These are phyloP conservation scores for Leptodactylus fallax DNA, from an alignment of 2,797 vertebrate species.

Conservation along the genomic window DNA sequence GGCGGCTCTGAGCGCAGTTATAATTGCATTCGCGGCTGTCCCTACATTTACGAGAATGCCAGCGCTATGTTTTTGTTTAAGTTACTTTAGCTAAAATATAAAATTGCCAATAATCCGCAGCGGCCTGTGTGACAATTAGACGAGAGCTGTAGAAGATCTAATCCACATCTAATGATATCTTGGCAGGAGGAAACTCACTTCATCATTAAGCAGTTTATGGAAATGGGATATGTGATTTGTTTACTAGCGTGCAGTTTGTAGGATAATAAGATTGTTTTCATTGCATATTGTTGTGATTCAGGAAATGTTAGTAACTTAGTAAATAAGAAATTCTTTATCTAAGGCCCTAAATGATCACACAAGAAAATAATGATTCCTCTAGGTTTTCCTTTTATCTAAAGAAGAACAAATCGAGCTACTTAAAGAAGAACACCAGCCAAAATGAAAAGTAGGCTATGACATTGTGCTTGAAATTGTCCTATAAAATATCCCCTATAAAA, in stretches of 20 bases:
- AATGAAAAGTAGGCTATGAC: neutral
- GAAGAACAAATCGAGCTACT: neutral
- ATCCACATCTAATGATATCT: slow-evolving; percentile 41
- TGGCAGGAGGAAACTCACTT: slow-evolving; percentile 22
- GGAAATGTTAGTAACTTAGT: slow-evolving; percentile 31
- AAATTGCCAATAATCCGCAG: neutral
- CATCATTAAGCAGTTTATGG: slow-evolving; percentile 30
- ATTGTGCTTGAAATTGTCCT: neutral
- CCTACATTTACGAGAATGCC: slow-evolving; percentile 3
- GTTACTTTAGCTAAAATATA: slow-evolving; percentile 11
- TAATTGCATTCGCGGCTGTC: neutral
- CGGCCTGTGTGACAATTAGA: slow-evolving; percentile 22
- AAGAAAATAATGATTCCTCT: neutral
- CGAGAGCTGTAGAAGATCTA: slow-evolving; percentile 22
- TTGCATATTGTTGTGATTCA: slow-evolving; percentile 13
- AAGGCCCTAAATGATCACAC: neutral
- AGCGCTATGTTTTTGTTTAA: slow-evolving; percentile 4
- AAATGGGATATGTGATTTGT: slow-evolving; percentile 27
- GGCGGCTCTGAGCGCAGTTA: neutral
- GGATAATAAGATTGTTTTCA: slow-evolving; percentile 6
- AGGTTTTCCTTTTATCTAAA: neutral
- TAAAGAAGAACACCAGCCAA: neutral
- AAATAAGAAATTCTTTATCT: slow-evolving; percentile 18
- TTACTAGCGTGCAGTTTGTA: neutral
- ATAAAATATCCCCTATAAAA: no score